Evolutionary conservation across 2,888 invertebrate genomes (phyloP), one percentile per base, ranked within the genome.

Genomic region (Drosophila greeni): DNA sequence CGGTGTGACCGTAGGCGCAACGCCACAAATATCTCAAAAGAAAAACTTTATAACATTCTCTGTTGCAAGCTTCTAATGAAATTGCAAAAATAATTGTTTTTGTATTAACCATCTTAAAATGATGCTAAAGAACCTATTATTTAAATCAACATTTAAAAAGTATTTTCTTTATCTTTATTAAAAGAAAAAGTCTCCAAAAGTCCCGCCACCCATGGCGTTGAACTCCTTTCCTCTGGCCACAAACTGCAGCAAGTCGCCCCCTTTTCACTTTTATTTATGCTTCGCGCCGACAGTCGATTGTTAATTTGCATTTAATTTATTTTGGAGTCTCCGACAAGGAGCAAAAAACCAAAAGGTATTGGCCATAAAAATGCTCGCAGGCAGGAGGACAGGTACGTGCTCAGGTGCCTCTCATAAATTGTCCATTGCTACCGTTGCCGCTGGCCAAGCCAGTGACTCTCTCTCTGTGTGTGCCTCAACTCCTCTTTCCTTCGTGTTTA

Each of bases 271-370:
- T 64, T 66, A 54, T 65, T 66, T 66, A 55, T 37, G 36, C 62
- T 68, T 45, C 47, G 54, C 66, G 31, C 18, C 58, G n/a, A 66
- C 68, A 65, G 56, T 58, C 61, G 59, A 71, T 72, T 68, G 68
- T 65, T 72, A 73, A 76, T 77, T 80, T 82, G 75, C 73, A 80
- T 77, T 76, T 76, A 73, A 73, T 80, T 80, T 72, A 65, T 66
- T 71, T 73, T 58, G 65, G 47, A 26, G 23, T 11, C 40, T 33
- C 62, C 33, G 40, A 29, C 12, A 24, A 62, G 33, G 34, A 43
- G 39, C 24, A n/a, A 31, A 48, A 60, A 12, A 62, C 9, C 45
- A 58, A 66, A 43, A 66, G 33, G 34, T 47, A 64, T 45, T 40
- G 67, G 18, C 67, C 67, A 67, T 67, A 65, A 65, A 65, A 65